These are phyloP conservation scores for Brachyrhaphis roseni DNA, from an alignment of 2,797 vertebrate species.

Conservation along the genomic window DNA sequence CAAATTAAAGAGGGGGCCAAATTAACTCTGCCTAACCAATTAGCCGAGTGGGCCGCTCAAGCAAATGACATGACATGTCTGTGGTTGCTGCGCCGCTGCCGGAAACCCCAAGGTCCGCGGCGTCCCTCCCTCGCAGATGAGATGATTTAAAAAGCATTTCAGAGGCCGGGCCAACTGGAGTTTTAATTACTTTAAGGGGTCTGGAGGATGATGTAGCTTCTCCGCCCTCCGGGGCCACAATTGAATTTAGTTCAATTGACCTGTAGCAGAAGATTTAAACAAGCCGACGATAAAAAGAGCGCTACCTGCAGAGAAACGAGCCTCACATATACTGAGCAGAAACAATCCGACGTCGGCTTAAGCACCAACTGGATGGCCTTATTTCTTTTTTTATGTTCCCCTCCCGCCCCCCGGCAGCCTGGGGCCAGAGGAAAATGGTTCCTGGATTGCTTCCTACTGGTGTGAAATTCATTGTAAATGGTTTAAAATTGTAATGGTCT, in stretches of 20 bases:
- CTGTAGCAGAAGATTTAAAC: constrained; percentile 56
- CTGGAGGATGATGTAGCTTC: constrained; percentile 59
- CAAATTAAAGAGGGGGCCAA: constrained; percentile 67
- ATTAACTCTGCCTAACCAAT: constrained; percentile 77
- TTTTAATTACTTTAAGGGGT: constrained; percentile 69
- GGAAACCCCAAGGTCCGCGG: constrained; percentile 65
- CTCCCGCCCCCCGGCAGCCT: constrained; percentile 8
- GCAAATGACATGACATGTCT: constrained; percentile 68
- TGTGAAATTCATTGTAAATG: constrained; percentile 20
- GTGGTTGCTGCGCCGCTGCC: constrained; percentile 58
- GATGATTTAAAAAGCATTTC: constrained; percentile 66
- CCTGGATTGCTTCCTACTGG: neutral
- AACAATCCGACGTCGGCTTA: constrained; percentile 40
- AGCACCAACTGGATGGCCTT: constrained; percentile 35
- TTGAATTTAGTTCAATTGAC: constrained; percentile 66
- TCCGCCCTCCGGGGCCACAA: constrained; percentile 56
- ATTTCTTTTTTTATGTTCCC: constrained; percentile 38
- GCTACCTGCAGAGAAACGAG: constrained; percentile 32
- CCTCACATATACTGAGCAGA: constrained; percentile 48
- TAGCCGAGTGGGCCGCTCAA: constrained; percentile 67
- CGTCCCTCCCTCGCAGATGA: constrained; percentile 63
- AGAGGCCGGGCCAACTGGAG: constrained; percentile 51
- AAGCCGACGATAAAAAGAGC: constrained; percentile 48
- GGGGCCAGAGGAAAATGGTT: constrained; percentile 9
- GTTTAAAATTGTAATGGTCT: constrained; percentile 4